Conservation (phyloP, 2,113 vertebrate species). For the Galeopterus variegatus region DNA sequence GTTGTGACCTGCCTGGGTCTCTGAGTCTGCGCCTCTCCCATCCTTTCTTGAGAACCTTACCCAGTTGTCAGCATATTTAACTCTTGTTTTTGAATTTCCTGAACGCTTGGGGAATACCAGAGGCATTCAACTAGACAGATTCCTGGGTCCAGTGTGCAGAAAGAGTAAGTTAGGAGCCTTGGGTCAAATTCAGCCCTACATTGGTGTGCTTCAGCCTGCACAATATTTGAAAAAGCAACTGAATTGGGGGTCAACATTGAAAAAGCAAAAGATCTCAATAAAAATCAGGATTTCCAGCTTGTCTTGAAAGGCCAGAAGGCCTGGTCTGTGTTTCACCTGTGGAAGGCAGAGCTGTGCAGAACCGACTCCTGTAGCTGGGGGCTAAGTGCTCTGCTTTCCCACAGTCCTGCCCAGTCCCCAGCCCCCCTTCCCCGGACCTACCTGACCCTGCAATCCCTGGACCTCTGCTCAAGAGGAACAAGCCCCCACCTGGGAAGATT, state of each 20-base stretch:
- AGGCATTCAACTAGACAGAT: background rate
- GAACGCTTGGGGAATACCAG: background rate
- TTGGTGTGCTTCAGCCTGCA: background rate
- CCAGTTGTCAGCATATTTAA: conserved; percentile 29
- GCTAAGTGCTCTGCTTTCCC: background rate
- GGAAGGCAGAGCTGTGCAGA: background rate
- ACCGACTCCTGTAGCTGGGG: background rate
- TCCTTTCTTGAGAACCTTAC: conserved; percentile 33
- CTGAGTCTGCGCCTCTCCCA: background rate
- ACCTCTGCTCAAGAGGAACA: background rate
- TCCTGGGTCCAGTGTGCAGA: background rate
- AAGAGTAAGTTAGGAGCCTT: conserved; percentile 18
- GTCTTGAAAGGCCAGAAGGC: conserved; percentile 2
- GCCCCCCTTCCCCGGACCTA: background rate
- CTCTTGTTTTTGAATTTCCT: conserved; percentile 42
- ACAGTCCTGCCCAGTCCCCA: background rate
- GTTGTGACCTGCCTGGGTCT: background rate
- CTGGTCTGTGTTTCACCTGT: background rate
- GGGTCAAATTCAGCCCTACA: background rate
- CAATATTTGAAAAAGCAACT: conserved; percentile 25
- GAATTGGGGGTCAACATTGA: background rate
- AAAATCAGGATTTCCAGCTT: conserved; percentile 30
- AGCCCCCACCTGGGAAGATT: background rate
- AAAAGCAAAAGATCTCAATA: background rate
- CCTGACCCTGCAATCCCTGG: background rate